Conservation (phyloP, 2,113 vertebrate species). For the Ascaphus truei region DNA sequence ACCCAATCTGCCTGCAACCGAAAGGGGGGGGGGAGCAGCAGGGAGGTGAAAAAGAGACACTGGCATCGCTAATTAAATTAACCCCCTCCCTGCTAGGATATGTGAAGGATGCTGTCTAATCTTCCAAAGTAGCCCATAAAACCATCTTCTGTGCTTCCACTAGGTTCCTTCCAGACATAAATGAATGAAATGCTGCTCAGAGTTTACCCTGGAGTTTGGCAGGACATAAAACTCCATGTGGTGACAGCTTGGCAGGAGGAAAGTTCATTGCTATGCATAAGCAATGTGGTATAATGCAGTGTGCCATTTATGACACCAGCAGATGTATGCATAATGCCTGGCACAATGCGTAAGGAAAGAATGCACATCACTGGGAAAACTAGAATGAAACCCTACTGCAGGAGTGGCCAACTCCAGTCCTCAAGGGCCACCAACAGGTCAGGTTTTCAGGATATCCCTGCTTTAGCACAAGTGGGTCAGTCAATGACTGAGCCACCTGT, state of each 20-base stretch:
- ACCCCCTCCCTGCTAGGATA: not conserved
- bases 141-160: not conserved
- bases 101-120: not conserved
- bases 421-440: too few relatives aligned
- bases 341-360: not conserved
- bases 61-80: not conserved
- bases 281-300: not conserved
- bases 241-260: not conserved
- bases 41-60: not conserved
- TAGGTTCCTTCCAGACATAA: constrained; percentile 11
- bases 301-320: constrained; percentile 1
- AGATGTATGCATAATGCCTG: not conserved
- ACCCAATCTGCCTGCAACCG: not conserved
- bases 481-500: too few relatives aligned
- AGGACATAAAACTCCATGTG: constrained; percentile 24
- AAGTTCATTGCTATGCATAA: not conserved
- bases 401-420: too few relatives aligned
- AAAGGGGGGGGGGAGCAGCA: not conserved
- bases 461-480: too few relatives aligned
- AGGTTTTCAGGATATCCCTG: too few relatives aligned
- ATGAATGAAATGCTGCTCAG: constrained; percentile 16
- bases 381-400: not conserved
- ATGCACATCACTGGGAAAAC: not conserved
- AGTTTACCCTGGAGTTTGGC: constrained; percentile 14
- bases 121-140: constrained; percentile 14